A percentile compares a stretch with the other conserved stretches of the same genome.
Evolutionary conservation across 1,140 invertebrate species (phyloP).

Genomic region (Andrena cerasifolii): DNA sequence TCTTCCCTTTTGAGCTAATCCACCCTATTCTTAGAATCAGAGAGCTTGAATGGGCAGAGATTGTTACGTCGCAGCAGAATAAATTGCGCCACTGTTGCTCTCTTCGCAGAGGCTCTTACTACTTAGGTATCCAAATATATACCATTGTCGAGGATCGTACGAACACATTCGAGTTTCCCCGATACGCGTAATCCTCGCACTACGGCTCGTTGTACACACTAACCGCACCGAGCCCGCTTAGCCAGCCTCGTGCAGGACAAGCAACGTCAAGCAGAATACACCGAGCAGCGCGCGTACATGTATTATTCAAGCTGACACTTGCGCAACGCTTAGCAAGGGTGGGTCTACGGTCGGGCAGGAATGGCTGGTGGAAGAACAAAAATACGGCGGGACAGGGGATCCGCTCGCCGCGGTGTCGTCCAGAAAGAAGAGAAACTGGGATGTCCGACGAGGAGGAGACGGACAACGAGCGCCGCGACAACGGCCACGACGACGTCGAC

Average conservation of each 20-base stretch:
- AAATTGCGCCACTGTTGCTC: no score
- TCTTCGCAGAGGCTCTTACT: no score
- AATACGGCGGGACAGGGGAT: constrained; percentile 65
- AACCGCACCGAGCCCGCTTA: background rate
- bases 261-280: constrained; percentile 71
- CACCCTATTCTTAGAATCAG: no score
- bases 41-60: no score
- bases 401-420: constrained; percentile 44
- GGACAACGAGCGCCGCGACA: constrained; percentile 28
- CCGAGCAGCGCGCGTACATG: constrained; percentile 74
- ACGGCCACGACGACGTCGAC: constrained; percentile 63
- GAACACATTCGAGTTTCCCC: background rate
- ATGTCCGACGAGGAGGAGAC: constrained; percentile 15
- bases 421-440: constrained; percentile 4
- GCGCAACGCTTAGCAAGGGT: constrained; percentile 68
- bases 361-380: constrained; percentile 69
- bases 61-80: no score
- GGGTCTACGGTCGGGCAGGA: constrained; percentile 55
- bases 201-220: constrained; percentile 3
- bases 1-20: no score
- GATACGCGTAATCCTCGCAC: background rate
- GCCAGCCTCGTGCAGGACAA: constrained; percentile 47
- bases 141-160: background rate
- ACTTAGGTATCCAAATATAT: no score
- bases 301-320: constrained; percentile 79